These are phyloP conservation scores for Punctoribates punctum DNA, from an alignment of 2,888 invertebrate species.

Conservation along the genomic window DNA sequence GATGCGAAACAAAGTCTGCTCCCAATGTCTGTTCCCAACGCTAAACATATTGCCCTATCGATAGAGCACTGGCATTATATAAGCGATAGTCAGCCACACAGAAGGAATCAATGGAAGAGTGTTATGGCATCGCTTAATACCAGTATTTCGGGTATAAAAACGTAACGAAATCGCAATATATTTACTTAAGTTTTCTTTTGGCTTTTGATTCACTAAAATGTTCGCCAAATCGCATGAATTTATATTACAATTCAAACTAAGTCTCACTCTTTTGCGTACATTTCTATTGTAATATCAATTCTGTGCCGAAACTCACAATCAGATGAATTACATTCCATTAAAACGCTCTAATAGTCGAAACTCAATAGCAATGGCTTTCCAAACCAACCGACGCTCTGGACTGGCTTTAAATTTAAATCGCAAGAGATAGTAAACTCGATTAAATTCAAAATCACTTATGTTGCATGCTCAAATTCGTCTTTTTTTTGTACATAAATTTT, in stretches of 20 bases:
- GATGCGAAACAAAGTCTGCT: slow-evolving; percentile 6
- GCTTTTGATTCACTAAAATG: neutral
- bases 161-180: neutral
- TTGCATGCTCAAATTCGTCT: neutral
- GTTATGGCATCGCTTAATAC: slow-evolving; percentile 1
- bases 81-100: neutral
- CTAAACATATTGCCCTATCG: neutral
- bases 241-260: slow-evolving; percentile 11
- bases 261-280: neutral
- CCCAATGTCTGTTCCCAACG: neutral
- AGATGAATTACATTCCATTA: neutral
- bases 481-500: neutral
- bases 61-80: neutral
- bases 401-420: too few species aligned
- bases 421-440: neutral
- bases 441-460: neutral
- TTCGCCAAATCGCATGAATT: neutral
- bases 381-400: too few species aligned
- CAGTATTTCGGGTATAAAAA: neutral
- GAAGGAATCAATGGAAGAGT: neutral
- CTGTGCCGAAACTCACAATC: neutral
- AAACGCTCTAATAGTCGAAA: too few species aligned
- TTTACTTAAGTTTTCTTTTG: neutral
- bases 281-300: neutral
- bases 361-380: too few species aligned